Evolutionary conservation across 2,888 invertebrate genomes (phyloP).

Genomic region (Aphelenchoides bicaudatus): DNA sequence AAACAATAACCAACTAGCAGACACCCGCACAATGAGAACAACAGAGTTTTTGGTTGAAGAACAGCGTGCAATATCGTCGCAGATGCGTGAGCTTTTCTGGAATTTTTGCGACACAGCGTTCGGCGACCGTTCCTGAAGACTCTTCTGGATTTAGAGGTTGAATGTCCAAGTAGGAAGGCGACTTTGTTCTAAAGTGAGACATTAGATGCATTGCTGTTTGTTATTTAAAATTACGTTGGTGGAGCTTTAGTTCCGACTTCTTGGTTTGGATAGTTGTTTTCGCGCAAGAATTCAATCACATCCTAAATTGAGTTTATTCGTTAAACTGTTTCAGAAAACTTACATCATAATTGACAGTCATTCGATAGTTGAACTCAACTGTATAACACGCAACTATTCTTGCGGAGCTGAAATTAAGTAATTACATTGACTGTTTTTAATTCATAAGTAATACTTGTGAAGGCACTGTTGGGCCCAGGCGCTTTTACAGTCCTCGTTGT

Average conservation of each 20-base stretch:
- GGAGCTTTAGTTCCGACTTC: conserved; percentile 31
- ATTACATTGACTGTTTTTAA: too few species aligned
- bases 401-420: too few species aligned
- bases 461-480: conserved; percentile 59
- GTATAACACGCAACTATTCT: conserved; percentile 56
- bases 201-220: too few species aligned
- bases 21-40: conserved; percentile 55
- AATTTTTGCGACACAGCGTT: conserved; percentile 38
- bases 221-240: neutral
- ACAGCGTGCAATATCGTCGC: conserved; percentile 57
- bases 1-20: conserved; percentile 43
- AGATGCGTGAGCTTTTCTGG: conserved; percentile 50
- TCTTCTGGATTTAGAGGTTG: too few species aligned
- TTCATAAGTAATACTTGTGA: too few species aligned
- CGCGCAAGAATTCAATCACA: conserved; percentile 47
- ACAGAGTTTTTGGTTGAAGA: conserved; percentile 59
- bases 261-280: conserved; percentile 56
- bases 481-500: conserved; percentile 56
- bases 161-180: too few species aligned
- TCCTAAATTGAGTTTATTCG: too few species aligned
- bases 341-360: conserved; percentile 50
- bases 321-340: too few species aligned
- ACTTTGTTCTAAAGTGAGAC: too few species aligned
- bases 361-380: conserved; percentile 57
- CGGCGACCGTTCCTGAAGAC: conserved; percentile 21